Conservation (phyloP, 2,888 invertebrate genomes). For the Drosophila fungiperda region DNA sequence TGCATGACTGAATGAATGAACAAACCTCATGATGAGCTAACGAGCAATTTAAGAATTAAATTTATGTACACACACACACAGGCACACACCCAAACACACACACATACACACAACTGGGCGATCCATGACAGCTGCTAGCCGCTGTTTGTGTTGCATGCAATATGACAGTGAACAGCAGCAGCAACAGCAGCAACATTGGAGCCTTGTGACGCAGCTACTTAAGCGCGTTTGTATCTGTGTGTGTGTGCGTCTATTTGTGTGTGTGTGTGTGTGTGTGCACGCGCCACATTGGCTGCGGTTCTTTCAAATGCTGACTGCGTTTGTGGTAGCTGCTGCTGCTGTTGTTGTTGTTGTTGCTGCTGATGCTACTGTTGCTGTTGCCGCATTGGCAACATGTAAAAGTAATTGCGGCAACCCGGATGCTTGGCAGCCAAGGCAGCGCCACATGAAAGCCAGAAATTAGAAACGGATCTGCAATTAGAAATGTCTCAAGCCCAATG, state of each 20-base stretch:
- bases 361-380: slow-evolving; percentile 49
- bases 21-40: slow-evolving; percentile 75
- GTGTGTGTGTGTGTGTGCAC: slow-evolving; percentile 22
- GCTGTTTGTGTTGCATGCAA: slow-evolving; percentile 53
- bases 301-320: slow-evolving; percentile 59
- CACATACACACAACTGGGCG: slow-evolving; percentile 13
- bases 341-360: slow-evolving; percentile 38
- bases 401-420: slow-evolving; percentile 79
- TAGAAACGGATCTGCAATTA: slow-evolving; percentile 79
- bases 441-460: slow-evolving; percentile 78
- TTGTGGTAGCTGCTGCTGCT: slow-evolving; percentile 49
- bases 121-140: slow-evolving; percentile 42
- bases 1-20: slow-evolving; percentile 60
- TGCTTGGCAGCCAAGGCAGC: slow-evolving; percentile 56
- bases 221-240: slow-evolving; percentile 45
- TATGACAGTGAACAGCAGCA: slow-evolving; percentile 48
- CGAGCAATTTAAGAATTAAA: slow-evolving; percentile 80
- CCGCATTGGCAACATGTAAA: slow-evolving; percentile 77
- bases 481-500: slow-evolving; percentile 75
- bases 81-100: slow-evolving; percentile 36
- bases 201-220: slow-evolving; percentile 80
- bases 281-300: slow-evolving; percentile 79
- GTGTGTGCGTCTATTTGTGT: slow-evolving; percentile 29
- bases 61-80: slow-evolving; percentile 57
- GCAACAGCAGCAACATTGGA: slow-evolving; percentile 36